phyloP scores from a whole-genome alignment of 2,888 invertebrate species.

The Callyntrura sp. region DNA sequence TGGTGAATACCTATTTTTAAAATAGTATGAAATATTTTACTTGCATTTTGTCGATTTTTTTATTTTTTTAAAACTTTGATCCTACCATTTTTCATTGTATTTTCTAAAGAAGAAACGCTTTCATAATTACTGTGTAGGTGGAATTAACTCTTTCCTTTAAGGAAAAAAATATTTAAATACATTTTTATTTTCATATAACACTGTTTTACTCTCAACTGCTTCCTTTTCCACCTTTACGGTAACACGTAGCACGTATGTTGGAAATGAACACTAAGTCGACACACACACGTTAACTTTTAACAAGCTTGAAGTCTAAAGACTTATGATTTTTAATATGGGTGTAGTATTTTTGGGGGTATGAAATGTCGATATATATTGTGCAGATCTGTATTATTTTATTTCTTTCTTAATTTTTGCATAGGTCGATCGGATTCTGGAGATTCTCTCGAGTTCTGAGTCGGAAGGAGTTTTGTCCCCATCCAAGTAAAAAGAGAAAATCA shows the following conservation, averaged over 20 bases:
- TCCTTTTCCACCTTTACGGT: no score
- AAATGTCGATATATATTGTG: background rate
- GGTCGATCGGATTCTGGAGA: conserved; percentile 83
- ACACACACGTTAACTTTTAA: no score
- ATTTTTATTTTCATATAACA: no score
- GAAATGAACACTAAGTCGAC: no score
- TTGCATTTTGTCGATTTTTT: background rate
- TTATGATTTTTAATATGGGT: no score
- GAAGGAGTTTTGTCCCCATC: conserved; percentile 82
- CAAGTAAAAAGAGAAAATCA: conserved; percentile 61
- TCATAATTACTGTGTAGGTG: no score
- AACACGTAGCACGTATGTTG: no score
- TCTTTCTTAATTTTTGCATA: conserved; percentile 48
- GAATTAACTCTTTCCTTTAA: no score
- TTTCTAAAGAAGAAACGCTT: background rate
- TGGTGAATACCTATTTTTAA: conserved; percentile 10
- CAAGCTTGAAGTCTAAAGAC: no score
- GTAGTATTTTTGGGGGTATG: no score
- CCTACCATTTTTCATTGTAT: background rate
- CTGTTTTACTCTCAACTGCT: no score
- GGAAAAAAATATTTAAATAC: no score
- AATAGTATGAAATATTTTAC: background rate
- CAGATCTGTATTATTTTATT: background rate
- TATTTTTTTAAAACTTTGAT: background rate
- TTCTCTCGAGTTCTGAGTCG: conserved; percentile 83